Evolutionary conservation across 2,113 vertebrate genomes (phyloP).

Genomic region (Hydropotes inermis): DNA sequence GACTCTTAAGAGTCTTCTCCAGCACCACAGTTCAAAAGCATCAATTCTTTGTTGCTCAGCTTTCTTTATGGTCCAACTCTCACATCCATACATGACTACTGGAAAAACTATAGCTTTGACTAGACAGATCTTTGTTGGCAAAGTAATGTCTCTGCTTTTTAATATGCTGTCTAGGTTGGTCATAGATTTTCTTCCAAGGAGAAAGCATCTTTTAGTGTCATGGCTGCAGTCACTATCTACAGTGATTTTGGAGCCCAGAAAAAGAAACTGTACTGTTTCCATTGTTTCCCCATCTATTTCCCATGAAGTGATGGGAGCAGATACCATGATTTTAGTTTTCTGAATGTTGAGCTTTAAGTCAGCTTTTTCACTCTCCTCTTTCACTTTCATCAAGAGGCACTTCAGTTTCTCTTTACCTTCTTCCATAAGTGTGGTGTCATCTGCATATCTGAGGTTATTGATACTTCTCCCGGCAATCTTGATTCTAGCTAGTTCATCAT

Average conservation of each 20-base stretch:
- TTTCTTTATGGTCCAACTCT: background rate
- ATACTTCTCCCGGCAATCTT: accelerated
- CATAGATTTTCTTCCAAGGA: background rate
- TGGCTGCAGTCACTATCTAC: background rate
- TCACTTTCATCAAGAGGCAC: background rate
- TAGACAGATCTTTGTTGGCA: background rate
- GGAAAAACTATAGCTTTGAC: background rate
- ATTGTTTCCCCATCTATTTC: background rate
- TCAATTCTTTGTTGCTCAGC: background rate
- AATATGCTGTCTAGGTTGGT: background rate
- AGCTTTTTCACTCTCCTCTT: background rate
- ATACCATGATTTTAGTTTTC: background rate
- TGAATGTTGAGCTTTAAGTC: background rate
- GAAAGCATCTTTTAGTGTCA: background rate
- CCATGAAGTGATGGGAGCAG: background rate
- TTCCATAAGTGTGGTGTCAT: background rate
- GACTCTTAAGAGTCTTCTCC: background rate
- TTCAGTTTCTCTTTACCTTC: background rate
- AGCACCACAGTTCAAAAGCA: background rate
- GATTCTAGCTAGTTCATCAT: background rate
- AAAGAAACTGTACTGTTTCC: background rate
- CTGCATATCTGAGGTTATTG: background rate
- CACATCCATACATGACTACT: background rate
- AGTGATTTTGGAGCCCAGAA: background rate
- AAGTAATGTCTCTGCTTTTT: background rate